These are phyloP conservation scores for Crossaster papposus DNA, from an alignment of 53 echinoderm and acorn worm species.

Conservation along the genomic window DNA sequence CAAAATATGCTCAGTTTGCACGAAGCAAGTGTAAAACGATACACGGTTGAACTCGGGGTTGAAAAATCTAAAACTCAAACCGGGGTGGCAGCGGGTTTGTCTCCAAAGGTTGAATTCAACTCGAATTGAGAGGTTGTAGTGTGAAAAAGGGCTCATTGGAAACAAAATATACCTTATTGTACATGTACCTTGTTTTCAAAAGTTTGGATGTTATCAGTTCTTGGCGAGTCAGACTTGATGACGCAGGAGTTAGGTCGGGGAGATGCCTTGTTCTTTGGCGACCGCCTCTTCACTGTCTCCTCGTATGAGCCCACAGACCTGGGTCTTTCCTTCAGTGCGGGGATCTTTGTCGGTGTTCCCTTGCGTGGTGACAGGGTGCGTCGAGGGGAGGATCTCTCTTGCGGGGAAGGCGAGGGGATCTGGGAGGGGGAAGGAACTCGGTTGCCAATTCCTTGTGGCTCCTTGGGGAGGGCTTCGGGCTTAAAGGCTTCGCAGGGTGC, in stretches of 20 bases:
- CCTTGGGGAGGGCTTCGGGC: slow-evolving; percentile 25
- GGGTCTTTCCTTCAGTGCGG: slow-evolving; percentile 30
- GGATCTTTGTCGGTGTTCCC: slow-evolving; percentile 45
- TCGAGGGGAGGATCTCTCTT: slow-evolving; percentile 8
- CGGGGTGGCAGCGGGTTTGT: too few species aligned
- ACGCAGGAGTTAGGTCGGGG: slow-evolving; percentile 43
- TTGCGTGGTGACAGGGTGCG: slow-evolving; percentile 30
- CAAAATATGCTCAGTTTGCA: too few species aligned
- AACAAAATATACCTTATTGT: not conserved
- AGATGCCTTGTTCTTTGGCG: not conserved
- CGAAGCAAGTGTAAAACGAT: too few species aligned
- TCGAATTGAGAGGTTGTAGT: too few species aligned
- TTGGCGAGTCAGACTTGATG: not conserved
- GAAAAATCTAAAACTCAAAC: too few species aligned
- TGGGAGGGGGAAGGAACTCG: slow-evolving; percentile 34
- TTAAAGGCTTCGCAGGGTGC: slow-evolving; percentile 48
- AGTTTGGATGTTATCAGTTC: slow-evolving; percentile 1
- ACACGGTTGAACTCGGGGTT: too few species aligned
- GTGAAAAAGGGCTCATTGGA: too few species aligned
- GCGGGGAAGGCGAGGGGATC: slow-evolving; percentile 13
- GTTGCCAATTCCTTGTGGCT: not conserved
- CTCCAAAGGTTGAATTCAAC: too few species aligned
- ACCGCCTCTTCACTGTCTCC: slow-evolving; percentile 9
- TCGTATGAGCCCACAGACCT: slow-evolving; percentile 42
- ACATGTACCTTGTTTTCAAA: not conserved